A percentile compares a stretch with the other conserved stretches of the same genome.
Conservation (phyloP, 2,113 vertebrate genomes). For the Seriola aureovittata region DNA sequence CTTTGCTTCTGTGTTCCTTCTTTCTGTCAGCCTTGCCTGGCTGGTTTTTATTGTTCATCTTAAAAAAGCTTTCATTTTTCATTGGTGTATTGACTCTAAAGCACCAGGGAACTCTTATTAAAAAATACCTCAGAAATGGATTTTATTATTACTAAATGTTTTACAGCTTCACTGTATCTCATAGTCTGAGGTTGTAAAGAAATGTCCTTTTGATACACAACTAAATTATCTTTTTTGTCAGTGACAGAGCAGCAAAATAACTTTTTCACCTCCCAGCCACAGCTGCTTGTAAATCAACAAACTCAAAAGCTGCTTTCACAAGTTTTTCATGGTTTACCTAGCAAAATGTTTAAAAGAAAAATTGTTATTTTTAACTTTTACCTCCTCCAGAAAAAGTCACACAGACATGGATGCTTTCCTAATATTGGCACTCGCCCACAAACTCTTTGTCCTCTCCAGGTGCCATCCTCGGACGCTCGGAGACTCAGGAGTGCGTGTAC, state of each 20-base stretch:
- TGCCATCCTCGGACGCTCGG: conserved; percentile 97
- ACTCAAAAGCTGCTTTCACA: neutral
- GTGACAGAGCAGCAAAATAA: conserved; percentile 16
- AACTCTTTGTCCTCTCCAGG: conserved; percentile 80
- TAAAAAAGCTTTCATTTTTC: conserved; percentile 37
- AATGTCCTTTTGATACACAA: conserved; percentile 42
- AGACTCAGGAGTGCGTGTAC: conserved; percentile 95
- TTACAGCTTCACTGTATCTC: conserved; percentile 6
- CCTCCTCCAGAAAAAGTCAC: neutral
- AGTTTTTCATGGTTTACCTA: neutral
- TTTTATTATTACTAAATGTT: conserved; percentile 48
- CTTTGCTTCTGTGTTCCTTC: neutral
- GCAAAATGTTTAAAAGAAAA: neutral
- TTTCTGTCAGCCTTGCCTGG: conserved; percentile 16
- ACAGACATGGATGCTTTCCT: neutral
- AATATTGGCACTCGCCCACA: neutral
- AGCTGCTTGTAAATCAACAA: conserved; percentile 20
- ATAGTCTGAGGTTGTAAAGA: conserved; percentile 32
- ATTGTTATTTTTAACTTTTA: conserved; percentile 9
- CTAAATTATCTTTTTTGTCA: conserved; percentile 20
- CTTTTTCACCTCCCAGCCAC: neutral
- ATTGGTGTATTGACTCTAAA: conserved; percentile 40
- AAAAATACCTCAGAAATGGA: neutral
- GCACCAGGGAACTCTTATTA: conserved; percentile 10
- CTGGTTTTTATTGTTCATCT: conserved; percentile 18